phyloP scores from a whole-genome alignment of 92 coral and sea anemone genomes.

The Actinostola sp. region DNA sequence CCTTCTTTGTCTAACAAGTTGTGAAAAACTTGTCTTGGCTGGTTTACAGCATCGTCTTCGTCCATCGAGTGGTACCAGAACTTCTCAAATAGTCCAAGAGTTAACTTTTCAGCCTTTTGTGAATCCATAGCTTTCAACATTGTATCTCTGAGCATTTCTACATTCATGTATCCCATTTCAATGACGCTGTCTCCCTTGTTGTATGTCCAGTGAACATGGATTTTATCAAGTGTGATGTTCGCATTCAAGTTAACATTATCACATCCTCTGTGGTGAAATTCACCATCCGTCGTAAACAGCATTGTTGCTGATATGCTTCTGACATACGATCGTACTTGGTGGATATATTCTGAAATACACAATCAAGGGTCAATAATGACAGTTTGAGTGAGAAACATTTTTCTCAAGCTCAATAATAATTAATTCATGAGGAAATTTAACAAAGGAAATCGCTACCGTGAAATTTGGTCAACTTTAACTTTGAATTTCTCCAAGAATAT shows the following conservation, averaged over 20 bases:
- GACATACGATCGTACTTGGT: conserved; percentile 92
- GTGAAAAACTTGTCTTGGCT: conserved; percentile 59
- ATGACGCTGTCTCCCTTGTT: conserved; percentile 87
- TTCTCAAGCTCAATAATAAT: no score
- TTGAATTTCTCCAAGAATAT: no score
- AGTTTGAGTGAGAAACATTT: background rate
- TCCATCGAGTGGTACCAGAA: conserved; percentile 58
- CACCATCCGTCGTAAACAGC: conserved; percentile 83
- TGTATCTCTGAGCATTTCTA: conserved; percentile 73
- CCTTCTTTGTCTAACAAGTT: conserved; percentile 46
- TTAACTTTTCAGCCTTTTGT: conserved; percentile 48
- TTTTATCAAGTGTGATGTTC: conserved; percentile 77
- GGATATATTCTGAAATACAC: conserved; percentile 74
- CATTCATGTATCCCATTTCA: conserved; percentile 97
- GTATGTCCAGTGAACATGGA: conserved; percentile 97
- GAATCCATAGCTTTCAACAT: conserved; percentile 38
- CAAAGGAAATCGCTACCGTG: no score
- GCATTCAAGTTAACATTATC: conserved; percentile 54
- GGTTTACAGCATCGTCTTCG: conserved; percentile 23
- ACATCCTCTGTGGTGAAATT: conserved; percentile 72
- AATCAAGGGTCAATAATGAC: background rate
- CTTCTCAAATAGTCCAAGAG: conserved; percentile 54
- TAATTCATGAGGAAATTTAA: no score
- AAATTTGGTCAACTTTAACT: no score
- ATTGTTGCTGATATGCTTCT: conserved; percentile 93